A percentile compares a stretch with the other conserved stretches of the same genome.
Evolutionary conservation across 2,888 invertebrate species (phyloP).

Genomic region (Volucella inanis): DNA sequence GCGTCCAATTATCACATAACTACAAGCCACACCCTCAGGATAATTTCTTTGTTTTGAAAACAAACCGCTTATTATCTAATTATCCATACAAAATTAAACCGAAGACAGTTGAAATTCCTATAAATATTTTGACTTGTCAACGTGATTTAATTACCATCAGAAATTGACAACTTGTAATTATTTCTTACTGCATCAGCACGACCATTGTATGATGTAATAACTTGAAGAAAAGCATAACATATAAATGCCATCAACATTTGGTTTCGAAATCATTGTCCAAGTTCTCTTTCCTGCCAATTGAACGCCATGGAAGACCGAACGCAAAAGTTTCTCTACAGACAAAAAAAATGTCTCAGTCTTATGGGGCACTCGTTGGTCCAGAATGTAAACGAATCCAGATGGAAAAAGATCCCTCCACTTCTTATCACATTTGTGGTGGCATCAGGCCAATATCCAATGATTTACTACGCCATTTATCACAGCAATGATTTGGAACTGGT

Average conservation of each 20-base stretch:
- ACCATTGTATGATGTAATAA: not conserved
- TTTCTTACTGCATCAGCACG: conserved; percentile 9
- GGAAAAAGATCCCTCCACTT: conserved; percentile 19
- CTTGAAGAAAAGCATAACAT: not conserved
- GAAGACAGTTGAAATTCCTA: conserved; percentile 36
- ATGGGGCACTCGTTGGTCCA: conserved; percentile 56
- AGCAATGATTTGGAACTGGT: conserved; percentile 79
- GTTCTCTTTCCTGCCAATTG: not conserved
- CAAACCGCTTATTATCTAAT: not conserved
- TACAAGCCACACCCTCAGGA: not conserved
- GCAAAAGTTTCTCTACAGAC: conserved; percentile 34
- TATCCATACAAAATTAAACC: not conserved
- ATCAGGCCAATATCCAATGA: conserved; percentile 80
- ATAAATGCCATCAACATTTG: conserved; percentile 13
- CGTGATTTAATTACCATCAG: conserved; percentile 33
- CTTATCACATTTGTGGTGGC: conserved; percentile 76
- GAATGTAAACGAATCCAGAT: conserved; percentile 25
- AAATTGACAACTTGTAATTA: conserved; percentile 42
- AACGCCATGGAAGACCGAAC: conserved; percentile 21
- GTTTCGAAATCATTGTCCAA: not conserved
- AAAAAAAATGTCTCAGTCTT: conserved; percentile 37
- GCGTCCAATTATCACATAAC: too few species aligned
- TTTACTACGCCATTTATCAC: conserved; percentile 78
- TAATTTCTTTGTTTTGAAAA: conserved; percentile 7
- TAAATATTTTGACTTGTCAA: conserved; percentile 62